Evolutionary conservation across 2,797 vertebrate genomes (phyloP).

Genomic region (Lagodon rhomboides): DNA sequence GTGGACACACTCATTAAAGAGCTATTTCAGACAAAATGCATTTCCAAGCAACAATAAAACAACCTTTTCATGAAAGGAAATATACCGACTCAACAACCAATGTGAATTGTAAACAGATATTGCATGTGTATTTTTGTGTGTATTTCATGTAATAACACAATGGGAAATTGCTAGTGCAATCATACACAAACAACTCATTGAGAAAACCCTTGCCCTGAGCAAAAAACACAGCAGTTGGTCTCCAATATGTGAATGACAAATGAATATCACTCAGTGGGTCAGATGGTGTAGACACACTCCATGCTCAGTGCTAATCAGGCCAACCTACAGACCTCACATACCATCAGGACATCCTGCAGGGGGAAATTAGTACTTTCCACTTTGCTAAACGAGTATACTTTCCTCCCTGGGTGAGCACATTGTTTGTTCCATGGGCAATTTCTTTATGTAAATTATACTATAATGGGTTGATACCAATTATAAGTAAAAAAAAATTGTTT

Average conservation of each 20-base stretch:
- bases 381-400: conserved; percentile 74
- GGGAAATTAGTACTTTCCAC: conserved; percentile 78
- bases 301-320: conserved; percentile 81
- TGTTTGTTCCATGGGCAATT: conserved; percentile 78
- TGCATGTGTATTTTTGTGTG: conserved; percentile 52
- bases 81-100: conserved; percentile 19
- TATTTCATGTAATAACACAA: conserved; percentile 59
- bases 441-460: conserved; percentile 72
- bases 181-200: conserved; percentile 76
- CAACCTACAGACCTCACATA: conserved; percentile 79
- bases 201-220: conserved; percentile 80
- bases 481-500: conserved; percentile 61
- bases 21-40: conserved; percentile 13
- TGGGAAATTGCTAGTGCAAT: conserved; percentile 76
- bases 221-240: conserved; percentile 79
- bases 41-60: conserved; percentile 29
- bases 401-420: conserved; percentile 66
- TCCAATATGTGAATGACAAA: conserved; percentile 84
- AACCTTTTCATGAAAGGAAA: conserved; percentile 27
- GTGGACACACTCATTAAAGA: conserved; percentile 1
- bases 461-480: conserved; percentile 64
- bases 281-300: conserved; percentile 85
- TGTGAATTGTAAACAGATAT: conserved; percentile 63
- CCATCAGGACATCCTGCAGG: conserved; percentile 79
- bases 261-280: conserved; percentile 83